Evolutionary conservation across 1,140 invertebrate species (phyloP).

Genomic region (Chironomus striatipennis): DNA sequence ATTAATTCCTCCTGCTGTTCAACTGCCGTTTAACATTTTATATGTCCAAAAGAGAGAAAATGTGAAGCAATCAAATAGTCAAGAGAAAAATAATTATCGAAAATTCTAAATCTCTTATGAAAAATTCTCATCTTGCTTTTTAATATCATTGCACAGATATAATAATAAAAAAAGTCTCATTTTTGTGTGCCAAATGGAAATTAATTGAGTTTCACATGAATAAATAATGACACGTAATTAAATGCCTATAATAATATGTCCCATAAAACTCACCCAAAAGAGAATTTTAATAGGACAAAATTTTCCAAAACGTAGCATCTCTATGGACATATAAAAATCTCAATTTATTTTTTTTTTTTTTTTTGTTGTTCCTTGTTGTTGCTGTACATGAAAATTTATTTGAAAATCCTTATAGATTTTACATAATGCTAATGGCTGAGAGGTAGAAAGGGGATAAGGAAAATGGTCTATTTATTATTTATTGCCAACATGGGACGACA

Average conservation of each 20-base stretch:
- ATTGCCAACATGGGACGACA: slow-evolving; percentile 4
- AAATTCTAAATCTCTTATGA: neutral
- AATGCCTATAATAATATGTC: neutral
- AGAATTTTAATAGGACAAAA: neutral
- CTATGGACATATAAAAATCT: neutral
- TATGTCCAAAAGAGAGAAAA: neutral
- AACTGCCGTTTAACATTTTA: too few relatives aligned
- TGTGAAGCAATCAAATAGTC: neutral
- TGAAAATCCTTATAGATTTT: neutral
- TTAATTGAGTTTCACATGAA: slow-evolving; percentile 22
- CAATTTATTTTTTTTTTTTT: neutral
- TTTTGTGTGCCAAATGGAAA: neutral
- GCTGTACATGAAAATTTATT: neutral
- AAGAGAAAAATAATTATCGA: neutral
- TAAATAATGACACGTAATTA: slow-evolving; percentile 23
- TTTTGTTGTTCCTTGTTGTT: too few relatives aligned
- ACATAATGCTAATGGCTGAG: neutral
- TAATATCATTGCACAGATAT: neutral
- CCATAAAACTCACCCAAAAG: neutral
- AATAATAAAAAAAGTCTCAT: neutral
- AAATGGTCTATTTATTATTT: slow-evolving; percentile 21
- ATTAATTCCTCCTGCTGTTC: too few relatives aligned
- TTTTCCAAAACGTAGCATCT: neutral
- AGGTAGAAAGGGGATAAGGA: neutral
- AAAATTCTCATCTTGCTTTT: neutral